These are phyloP conservation scores for Emydocephalus ijimae DNA, from an alignment of 2,113 vertebrate genomes.

Conservation along the genomic window DNA sequence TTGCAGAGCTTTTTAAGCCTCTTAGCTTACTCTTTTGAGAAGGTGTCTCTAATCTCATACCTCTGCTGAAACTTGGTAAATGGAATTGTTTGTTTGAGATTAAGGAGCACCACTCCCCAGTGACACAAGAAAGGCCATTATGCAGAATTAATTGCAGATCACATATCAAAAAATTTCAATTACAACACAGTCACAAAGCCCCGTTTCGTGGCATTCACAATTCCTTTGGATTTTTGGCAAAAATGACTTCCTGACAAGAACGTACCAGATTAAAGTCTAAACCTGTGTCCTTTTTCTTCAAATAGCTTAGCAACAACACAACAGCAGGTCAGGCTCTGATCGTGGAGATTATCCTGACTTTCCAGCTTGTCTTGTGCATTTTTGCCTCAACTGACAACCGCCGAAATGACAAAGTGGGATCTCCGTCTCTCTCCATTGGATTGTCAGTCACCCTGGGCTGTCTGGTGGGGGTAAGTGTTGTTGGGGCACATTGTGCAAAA, in stretches of 20 bases:
- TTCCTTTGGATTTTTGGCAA: background rate
- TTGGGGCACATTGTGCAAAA: background rate
- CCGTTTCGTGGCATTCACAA: background rate
- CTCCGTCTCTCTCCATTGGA: slow-evolving; percentile 69
- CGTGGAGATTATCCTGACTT: slow-evolving; percentile 76
- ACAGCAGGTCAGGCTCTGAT: slow-evolving; percentile 66
- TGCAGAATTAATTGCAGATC: background rate
- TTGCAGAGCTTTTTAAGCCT: background rate
- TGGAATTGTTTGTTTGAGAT: background rate
- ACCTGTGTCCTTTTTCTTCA: fast-evolving
- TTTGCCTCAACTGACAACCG: slow-evolving; percentile 71
- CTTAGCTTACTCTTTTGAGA: background rate
- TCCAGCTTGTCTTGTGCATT: slow-evolving; percentile 76
- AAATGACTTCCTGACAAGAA: background rate
- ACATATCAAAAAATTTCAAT: background rate
- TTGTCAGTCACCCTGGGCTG: slow-evolving; percentile 75
- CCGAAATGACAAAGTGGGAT: slow-evolving; percentile 59
- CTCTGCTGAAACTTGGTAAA: background rate
- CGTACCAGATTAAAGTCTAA: background rate
- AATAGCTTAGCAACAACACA: slow-evolving; percentile 67
- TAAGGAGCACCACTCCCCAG: background rate
- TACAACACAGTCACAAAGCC: background rate
- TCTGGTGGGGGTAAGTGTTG: slow-evolving; percentile 73
- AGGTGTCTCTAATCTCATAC: background rate
- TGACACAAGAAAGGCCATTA: background rate